Conservation (phyloP, 2,888 invertebrate species). For the Drosophila flavopinicola region DNA sequence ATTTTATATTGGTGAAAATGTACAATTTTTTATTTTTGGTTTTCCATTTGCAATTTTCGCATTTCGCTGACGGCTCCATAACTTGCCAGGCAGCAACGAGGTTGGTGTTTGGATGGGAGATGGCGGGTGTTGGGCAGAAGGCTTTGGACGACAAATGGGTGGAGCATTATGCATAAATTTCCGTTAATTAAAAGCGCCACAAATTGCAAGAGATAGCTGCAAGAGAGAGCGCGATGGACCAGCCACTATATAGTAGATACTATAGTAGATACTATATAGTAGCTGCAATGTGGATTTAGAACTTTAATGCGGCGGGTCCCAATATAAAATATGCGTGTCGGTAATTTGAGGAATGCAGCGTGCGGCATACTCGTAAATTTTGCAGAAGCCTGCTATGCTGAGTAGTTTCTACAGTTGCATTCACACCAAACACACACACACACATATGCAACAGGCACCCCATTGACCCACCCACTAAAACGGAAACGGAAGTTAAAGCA, state of each 20-base stretch:
- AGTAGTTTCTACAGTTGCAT: constrained; percentile 45
- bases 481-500: constrained; percentile 78
- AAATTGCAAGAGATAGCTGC: constrained; percentile 63
- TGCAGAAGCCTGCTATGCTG: constrained; percentile 57
- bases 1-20: not conserved
- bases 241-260: not conserved
- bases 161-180: constrained; percentile 74
- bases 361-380: constrained; percentile 67
- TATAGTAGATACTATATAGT: too few species aligned
- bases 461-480: constrained; percentile 44
- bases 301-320: constrained; percentile 63
- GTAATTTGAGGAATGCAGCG: constrained; percentile 78
- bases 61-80: constrained; percentile 58
- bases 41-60: constrained; percentile 56
- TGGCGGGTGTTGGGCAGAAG: not conserved
- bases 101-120: not conserved
- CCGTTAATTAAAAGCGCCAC: constrained; percentile 74
- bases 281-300: constrained; percentile 12
- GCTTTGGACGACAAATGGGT: constrained; percentile 33
- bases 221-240: constrained; percentile 13
- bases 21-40: constrained; percentile 6
- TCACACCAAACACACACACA: constrained; percentile 8
- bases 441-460: constrained; percentile 29
- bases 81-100: constrained; percentile 20
- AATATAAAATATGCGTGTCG: constrained; percentile 77